Base-by-base conservation (phyloP, 2,888 invertebrate genomes). In the Sclerodermus sp. region DNA sequence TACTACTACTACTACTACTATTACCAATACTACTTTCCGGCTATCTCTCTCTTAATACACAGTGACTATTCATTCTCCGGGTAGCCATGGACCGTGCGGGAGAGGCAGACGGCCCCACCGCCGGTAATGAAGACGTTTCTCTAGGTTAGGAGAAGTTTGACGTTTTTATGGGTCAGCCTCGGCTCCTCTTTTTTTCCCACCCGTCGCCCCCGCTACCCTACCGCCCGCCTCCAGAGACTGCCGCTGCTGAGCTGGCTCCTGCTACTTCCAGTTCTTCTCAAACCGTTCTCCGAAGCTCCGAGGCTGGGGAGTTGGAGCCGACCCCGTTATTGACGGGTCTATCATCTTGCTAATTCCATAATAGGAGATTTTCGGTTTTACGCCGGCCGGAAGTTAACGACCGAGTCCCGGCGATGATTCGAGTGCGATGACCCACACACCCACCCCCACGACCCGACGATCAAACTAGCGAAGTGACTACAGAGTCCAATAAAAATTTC, bases 101-200 rank as follows among this genome's bases (percentile, higher is more conserved):
- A 12, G 18, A 18, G 23, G 23, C 51, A 42, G 45, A 8, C n/a
- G n/a, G n/a, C n/a, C n/a, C n/a, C n/a, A n/a, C n/a, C 56, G 62
- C 66, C 65, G 62, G 70, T 76, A 74, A 75, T 76, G 75, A 76
- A 76, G 76, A 76, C 70, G 74, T 76, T 76, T 74, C 76, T 75
- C 76, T 76, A 76, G 73, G 74, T 76, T 76, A 75, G 74, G 75
- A 74, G 75, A 75, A 74, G 74, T 76, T 76, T 76, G 75, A 76
- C 76, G 75, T 76, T 76, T 76, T 76, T 76, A 76, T 76, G 76
- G 73, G 69, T 74, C 74, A 70, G 73, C 65, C 67, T 70, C 64
- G 64, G 53, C 65, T 68, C 58, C 60, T 67, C 62, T 57, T 68
- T 68, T 60, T 67, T 66, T 66, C 59, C 47, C 47, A 53, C 54